Evolutionary conservation across 2,797 vertebrate species (phyloP).

Genomic region (Labroides dimidiatus): DNA sequence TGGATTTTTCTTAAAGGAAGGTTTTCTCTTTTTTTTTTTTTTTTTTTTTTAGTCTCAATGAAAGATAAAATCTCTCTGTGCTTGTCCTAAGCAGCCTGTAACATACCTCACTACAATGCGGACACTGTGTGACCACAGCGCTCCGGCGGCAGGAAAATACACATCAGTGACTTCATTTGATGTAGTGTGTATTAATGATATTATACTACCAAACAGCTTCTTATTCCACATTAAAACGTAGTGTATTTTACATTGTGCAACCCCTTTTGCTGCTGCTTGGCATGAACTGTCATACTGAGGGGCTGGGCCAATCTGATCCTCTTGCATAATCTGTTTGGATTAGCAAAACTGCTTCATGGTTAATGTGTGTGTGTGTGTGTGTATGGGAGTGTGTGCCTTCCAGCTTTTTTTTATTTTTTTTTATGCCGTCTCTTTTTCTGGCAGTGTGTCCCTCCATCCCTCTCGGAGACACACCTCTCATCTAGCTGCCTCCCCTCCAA

Average conservation of each 20-base stretch:
- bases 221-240: neutral
- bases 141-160: constrained; percentile 19
- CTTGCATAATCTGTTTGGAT: constrained; percentile 85
- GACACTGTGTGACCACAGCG: constrained; percentile 36
- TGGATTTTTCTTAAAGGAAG: neutral
- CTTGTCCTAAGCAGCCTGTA: constrained; percentile 4
- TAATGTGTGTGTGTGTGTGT: constrained; percentile 21
- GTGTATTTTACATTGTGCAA: neutral
- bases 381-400: neutral
- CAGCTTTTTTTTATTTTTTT: neutral
- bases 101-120: constrained; percentile 36
- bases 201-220: neutral
- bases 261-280: constrained; percentile 47
- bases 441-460: constrained; percentile 17
- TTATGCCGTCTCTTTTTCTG: constrained; percentile 1
- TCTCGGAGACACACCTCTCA: constrained; percentile 9
- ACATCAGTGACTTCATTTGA: constrained; percentile 25
- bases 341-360: constrained; percentile 67
- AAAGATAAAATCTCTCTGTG: neutral
- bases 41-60: too few relatives aligned
- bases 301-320: constrained; percentile 76
- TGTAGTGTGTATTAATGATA: neutral
- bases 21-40: too few relatives aligned
- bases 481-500: constrained; percentile 1
- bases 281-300: constrained; percentile 72